phyloP scores from a whole-genome alignment of 2,113 vertebrate genomes.

The Clinocottus analis region DNA sequence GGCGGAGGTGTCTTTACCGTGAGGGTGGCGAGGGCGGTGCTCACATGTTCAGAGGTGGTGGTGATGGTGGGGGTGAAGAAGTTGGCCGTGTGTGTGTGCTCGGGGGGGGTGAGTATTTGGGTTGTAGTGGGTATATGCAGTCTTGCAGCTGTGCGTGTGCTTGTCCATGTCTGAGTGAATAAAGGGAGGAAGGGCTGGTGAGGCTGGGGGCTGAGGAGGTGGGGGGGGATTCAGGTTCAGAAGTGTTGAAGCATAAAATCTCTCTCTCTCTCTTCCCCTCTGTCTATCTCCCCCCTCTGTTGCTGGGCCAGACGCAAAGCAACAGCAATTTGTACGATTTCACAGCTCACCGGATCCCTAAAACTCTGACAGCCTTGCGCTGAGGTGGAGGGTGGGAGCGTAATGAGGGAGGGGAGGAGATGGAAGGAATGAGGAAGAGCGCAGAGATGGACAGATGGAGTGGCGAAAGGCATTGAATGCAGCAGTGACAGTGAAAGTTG shows the following conservation, averaged over 20 bases:
- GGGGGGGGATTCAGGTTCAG: slow-evolving; percentile 66
- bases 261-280: slow-evolving; percentile 50
- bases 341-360: slow-evolving; percentile 83
- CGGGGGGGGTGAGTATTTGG: no score
- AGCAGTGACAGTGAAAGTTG: slow-evolving; percentile 35
- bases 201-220: not conserved
- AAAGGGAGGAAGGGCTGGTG: slow-evolving; percentile 52
- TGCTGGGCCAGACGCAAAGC: slow-evolving; percentile 80
- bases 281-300: slow-evolving; percentile 69
- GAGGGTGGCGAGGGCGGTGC: slow-evolving; percentile 56
- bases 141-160: no score
- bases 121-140: no score
- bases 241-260: slow-evolving; percentile 88
- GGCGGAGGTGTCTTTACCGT: slow-evolving; percentile 76
- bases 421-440: slow-evolving; percentile 34
- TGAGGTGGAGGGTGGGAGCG: slow-evolving; percentile 54
- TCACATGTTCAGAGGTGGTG: slow-evolving; percentile 53
- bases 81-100: slow-evolving; percentile 8
- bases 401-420: slow-evolving; percentile 34
- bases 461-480: slow-evolving; percentile 14
- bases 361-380: slow-evolving; percentile 82
- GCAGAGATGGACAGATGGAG: slow-evolving; percentile 36
- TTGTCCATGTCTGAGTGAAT: slow-evolving; percentile 77
- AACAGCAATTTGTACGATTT: slow-evolving; percentile 88
- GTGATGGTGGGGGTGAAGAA: slow-evolving; percentile 27